Percentiles rank a stretch among this genome's conserved stretches.
These are phyloP conservation scores for Pelecanoides urinatrix DNA, from an alignment of 2,113 vertebrate genomes.

Conservation along the genomic window DNA sequence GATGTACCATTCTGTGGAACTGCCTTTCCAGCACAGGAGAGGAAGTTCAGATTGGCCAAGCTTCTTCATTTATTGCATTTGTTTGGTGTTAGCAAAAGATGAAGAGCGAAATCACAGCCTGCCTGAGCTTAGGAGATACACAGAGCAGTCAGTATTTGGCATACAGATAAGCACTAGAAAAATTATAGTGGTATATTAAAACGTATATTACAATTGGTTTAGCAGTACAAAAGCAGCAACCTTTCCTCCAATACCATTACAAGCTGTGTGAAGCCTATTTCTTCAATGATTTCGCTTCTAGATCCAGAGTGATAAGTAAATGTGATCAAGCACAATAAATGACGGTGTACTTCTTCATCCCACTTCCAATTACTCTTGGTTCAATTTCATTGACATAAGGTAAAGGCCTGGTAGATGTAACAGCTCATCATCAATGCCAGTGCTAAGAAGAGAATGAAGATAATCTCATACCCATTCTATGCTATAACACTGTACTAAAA, in stretches of 20 bases:
- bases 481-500: background rate
- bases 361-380: background rate
- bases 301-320: background rate
- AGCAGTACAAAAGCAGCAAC: background rate
- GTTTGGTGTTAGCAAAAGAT: background rate
- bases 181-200: background rate
- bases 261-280: background rate
- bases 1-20: background rate
- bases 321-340: background rate
- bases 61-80: background rate
- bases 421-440: background rate
- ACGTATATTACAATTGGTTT: background rate
- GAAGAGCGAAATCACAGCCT: background rate
- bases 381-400: background rate
- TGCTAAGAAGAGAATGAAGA: background rate
- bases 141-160: background rate
- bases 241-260: background rate
- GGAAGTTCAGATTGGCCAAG: background rate
- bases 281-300: background rate
- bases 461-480: background rate
- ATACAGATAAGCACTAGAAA: background rate
- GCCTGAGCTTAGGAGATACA: background rate
- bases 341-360: background rate
- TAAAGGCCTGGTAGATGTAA: background rate
- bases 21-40: background rate